Conservation (phyloP, 2,797 vertebrate species). For the Ptychadena robeensis region DNA sequence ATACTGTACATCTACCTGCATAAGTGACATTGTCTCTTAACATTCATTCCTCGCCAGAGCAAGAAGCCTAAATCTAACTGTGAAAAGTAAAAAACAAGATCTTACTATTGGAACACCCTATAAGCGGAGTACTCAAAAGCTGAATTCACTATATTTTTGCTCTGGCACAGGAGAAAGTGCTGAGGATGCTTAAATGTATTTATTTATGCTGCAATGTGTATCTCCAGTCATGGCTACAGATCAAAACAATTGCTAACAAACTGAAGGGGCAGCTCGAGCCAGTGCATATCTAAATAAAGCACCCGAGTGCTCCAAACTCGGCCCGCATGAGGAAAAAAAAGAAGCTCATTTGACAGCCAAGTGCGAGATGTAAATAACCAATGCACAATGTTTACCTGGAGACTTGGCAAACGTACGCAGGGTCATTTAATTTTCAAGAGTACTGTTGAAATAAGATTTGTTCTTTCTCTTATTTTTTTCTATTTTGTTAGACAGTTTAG, state of each 20-base stretch:
- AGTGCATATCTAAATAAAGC: slow-evolving; percentile 57
- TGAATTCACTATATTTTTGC: slow-evolving; percentile 53
- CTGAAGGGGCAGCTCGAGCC: slow-evolving; percentile 52
- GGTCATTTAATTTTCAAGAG: slow-evolving; percentile 31
- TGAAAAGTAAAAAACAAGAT: slow-evolving; percentile 11
- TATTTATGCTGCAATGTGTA: slow-evolving; percentile 62
- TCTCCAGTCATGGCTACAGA: slow-evolving; percentile 61
- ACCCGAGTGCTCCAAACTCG: slow-evolving; percentile 39
- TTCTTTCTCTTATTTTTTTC: background rate
- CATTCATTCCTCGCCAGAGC: slow-evolving; percentile 13
- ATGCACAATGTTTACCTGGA: slow-evolving; percentile 62
- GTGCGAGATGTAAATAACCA: slow-evolving; percentile 56
- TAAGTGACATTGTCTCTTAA: background rate
- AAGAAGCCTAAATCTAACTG: slow-evolving; percentile 14
- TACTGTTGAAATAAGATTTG: background rate
- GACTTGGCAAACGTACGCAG: slow-evolving; percentile 52
- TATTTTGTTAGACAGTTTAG: background rate
- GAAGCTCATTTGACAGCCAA: slow-evolving; percentile 47
- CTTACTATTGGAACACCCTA: slow-evolving; percentile 56
- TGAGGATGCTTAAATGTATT: slow-evolving; percentile 59
- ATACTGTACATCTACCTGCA: slow-evolving; percentile 2
- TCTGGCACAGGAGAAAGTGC: slow-evolving; percentile 51
- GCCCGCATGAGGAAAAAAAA: slow-evolving; percentile 25
- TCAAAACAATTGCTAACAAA: slow-evolving; percentile 63
- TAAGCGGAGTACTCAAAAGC: slow-evolving; percentile 51